These are phyloP conservation scores for Tiliacea aurago DNA, from an alignment of 2,888 invertebrate species.

Conservation along the genomic window DNA sequence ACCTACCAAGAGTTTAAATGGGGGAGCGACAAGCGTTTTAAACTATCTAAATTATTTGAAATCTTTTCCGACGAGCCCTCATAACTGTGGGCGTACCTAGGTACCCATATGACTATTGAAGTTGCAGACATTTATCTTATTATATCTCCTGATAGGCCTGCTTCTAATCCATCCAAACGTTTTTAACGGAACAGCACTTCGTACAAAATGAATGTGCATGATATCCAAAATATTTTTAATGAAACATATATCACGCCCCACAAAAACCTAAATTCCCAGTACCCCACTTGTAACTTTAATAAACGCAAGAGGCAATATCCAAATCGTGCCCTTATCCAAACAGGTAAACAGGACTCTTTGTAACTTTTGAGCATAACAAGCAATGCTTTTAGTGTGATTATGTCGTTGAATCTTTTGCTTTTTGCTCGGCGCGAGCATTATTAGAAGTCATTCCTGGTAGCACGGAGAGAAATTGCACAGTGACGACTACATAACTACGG, in stretches of 20 bases:
- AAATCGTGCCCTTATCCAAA: constrained; percentile 23
- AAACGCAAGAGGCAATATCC: constrained; percentile 31
- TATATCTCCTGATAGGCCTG: background rate
- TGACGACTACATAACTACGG: constrained; percentile 71
- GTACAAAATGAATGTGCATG: background rate
- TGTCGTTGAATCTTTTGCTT: constrained; percentile 82
- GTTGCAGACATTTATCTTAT: background rate
- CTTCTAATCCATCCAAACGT: background rate
- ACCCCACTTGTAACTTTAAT: constrained; percentile 6
- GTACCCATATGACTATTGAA: background rate
- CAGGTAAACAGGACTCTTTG: constrained; percentile 67
- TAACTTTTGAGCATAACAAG: constrained; percentile 70
- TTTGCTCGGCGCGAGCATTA: constrained; percentile 77
- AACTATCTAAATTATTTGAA: background rate
- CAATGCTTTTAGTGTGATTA: constrained; percentile 87
- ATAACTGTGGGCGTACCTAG: too few species aligned
- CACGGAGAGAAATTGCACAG: constrained; percentile 74
- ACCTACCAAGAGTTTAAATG: background rate
- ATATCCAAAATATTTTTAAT: background rate
- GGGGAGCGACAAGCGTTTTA: background rate
- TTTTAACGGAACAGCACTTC: background rate
- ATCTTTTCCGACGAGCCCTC: background rate
- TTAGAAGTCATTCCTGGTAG: constrained; percentile 78
- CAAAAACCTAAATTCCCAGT: background rate
- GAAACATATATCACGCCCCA: background rate